Evolutionary conservation across 2,888 invertebrate species (phyloP), one percentile per base, ranked within the genome.

Genomic region (Drosophila meridiana): DNA sequence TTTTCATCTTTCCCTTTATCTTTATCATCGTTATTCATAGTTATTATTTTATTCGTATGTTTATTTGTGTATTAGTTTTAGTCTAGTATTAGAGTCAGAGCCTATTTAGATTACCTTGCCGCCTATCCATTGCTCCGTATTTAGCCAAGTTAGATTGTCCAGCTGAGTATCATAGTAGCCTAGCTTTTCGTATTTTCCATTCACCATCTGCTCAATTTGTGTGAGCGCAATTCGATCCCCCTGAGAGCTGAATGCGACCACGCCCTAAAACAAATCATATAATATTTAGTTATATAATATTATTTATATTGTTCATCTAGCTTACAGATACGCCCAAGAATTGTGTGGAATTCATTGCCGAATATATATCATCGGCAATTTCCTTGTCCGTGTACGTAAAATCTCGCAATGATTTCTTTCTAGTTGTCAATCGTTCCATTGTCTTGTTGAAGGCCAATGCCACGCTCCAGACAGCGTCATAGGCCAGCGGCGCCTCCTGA

Each of bases 391-490:
- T 97, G 93, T 99, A 99, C 62, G 98, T 97, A 93, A 99, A 99
- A 93, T 99, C 97, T 92, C 98, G 98, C 85, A 99, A 94, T 83
- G 96, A 97, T 91, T 97, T 95, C 34, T 97, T 97, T 61, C 91
- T 88, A 89, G 96, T 95, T 83, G 96, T 95, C 63, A 99, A 94
- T 78, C 97, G 96, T 87, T 96, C 96, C 96, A 98, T 98, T 30
- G 99, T 99, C 94, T 98, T 98, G 94, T 99, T 99, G 92, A 99
- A 97, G 20, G 99, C 98, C 91, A 99, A 94, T 45, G 99, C 99
- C 40, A 99, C 97, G 47, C 99, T 98, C 99, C 99, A 99, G 57
- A 99, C 98, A 11, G 99, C 99, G 93, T 99, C 99, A 92, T 99
- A 99, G 53, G 99, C 99, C 66, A 99, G 94, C 0, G 99, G 99